Evolutionary conservation across 2,888 invertebrate genomes (phyloP), one percentile per base, ranked within the genome.

Genomic region (Eupithecia tripunctaria): DNA sequence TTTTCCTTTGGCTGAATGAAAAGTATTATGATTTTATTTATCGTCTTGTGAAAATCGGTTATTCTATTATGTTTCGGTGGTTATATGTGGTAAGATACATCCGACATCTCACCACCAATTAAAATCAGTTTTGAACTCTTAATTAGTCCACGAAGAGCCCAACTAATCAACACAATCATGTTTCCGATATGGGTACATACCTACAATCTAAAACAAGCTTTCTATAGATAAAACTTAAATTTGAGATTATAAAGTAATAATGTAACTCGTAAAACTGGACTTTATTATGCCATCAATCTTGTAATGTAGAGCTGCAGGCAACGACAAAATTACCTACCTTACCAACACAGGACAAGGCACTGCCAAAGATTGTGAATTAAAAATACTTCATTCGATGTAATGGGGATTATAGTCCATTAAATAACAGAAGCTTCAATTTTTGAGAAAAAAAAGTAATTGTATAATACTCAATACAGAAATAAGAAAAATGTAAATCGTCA

Each of bases 281-380:
- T 93, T 92, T 92, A 92, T 92, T 90, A 86, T 90, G 84, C 87
- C 91, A 94, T 94, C 94, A 92, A 93, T 94, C 94, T 94, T 93
- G 86, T 89, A 85, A 82, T 83, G 86, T 85, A 85, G 85, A 83
- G 81, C 38, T 64, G 38, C 12, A 64, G 64, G 32, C 12, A 36
- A 36, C 32, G 18, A 29, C 29, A 29, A 18, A 7, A 18, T 18
- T 27, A 18, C 29, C 60, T 29, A 60, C 60, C 60, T 60, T 18
- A 29, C n/a, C 10, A 21, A 51, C n/a, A 21, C 21, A 51, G 10
- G 8, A 51, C 21, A n/a, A 51, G n/a, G 10, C n/a, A n/a, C n/a
- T 6, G 43, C 15, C 43, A n/a, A 18, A n/a, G 6, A 43, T 43
- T 43, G 43, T 43, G 43, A n/a, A 18, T 43, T n/a, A n/a, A 6